Evolutionary conservation across 2,113 vertebrate genomes (phyloP).

Genomic region (Pipra filicauda): DNA sequence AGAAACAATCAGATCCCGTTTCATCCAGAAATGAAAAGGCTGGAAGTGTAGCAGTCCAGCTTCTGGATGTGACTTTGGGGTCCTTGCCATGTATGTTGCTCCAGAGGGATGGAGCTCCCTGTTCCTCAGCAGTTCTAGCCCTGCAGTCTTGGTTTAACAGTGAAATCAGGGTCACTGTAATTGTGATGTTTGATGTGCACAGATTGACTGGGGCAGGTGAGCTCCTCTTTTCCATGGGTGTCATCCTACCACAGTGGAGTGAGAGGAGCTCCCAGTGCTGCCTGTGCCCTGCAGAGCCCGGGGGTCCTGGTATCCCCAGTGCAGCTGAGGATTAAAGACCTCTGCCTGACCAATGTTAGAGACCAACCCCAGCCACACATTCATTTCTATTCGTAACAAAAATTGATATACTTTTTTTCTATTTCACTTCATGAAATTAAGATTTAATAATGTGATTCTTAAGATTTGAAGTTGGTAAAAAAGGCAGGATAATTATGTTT

Average conservation of each 20-base stretch:
- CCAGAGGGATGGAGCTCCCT: neutral
- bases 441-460: neutral
- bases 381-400: neutral
- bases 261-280: neutral
- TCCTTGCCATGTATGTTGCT: neutral
- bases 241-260: neutral
- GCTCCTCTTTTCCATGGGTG: neutral
- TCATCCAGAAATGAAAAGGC: neutral
- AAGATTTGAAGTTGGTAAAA: neutral
- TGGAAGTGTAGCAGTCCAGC: neutral
- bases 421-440: neutral
- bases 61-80: neutral
- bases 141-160: neutral
- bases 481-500: neutral
- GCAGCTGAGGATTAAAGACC: neutral
- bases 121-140: neutral
- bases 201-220: neutral
- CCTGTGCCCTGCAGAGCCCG: fast-evolving
- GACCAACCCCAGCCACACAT: neutral
- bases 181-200: neutral
- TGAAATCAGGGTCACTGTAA: neutral
- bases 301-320: neutral
- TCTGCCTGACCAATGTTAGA: neutral
- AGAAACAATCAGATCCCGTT: neutral
- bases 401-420: neutral